These are phyloP conservation scores for Lithophane socia DNA, from an alignment of 2,888 invertebrate genomes.

Conservation along the genomic window DNA sequence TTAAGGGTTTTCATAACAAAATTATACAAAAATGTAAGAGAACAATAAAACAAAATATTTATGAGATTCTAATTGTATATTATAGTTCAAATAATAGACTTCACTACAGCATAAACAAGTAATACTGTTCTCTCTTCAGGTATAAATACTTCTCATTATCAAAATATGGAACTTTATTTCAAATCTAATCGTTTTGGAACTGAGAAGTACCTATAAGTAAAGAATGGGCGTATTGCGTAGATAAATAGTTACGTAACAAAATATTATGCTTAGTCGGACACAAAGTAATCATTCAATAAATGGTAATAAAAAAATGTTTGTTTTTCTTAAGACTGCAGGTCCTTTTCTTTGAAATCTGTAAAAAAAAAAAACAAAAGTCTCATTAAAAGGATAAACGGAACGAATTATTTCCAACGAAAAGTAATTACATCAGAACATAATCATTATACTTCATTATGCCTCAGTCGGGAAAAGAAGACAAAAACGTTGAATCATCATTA, in stretches of 20 bases:
- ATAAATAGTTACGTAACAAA: slow-evolving; percentile 2
- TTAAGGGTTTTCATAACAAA: background rate
- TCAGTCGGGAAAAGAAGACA: slow-evolving; percentile 90
- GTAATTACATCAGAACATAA: slow-evolving; percentile 42
- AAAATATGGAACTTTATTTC: slow-evolving; percentile 4
- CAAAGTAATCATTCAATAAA: slow-evolving; percentile 28
- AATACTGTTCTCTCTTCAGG: slow-evolving; percentile 6
- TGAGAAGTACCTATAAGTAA: slow-evolving; percentile 21
- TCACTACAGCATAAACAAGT: background rate
- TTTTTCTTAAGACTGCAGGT: slow-evolving; percentile 15
- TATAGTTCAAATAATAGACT: slow-evolving; percentile 32
- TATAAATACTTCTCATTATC: slow-evolving; percentile 19
- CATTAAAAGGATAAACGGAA: background rate
- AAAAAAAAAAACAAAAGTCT: slow-evolving; percentile 63
- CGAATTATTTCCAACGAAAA: background rate
- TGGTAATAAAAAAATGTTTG: slow-evolving; percentile 18
- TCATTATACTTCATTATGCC: slow-evolving; percentile 77
- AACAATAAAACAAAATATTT: slow-evolving; percentile 35
- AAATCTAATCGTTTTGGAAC: background rate
- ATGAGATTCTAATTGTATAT: slow-evolving; percentile 28
- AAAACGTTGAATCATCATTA: slow-evolving; percentile 77
- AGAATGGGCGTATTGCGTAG: slow-evolving; percentile 12
- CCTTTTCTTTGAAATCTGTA: slow-evolving; percentile 62
- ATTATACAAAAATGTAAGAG: background rate
- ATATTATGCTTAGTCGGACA: slow-evolving; percentile 24